Evolutionary conservation across 2,888 invertebrate species (phyloP).

Genomic region (Galerucella nymphaeae): DNA sequence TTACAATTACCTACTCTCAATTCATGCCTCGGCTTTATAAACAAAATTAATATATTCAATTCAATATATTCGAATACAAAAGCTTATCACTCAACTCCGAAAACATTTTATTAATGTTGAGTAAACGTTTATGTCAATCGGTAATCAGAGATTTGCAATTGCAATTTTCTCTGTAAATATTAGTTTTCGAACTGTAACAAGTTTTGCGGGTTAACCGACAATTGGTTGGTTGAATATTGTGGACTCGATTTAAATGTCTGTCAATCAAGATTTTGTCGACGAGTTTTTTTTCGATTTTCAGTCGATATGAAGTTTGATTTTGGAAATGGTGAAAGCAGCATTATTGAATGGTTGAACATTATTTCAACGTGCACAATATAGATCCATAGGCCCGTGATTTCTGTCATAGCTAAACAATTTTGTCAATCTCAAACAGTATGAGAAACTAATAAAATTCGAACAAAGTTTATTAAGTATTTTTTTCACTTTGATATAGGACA

Average conservation of each 20-base stretch:
- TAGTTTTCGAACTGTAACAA: conserved; percentile 1
- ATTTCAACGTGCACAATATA: too few relatives aligned
- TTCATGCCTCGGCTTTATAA: background rate
- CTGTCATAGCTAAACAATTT: too few relatives aligned
- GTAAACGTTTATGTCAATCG: background rate
- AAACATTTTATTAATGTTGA: background rate
- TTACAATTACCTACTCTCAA: too few relatives aligned
- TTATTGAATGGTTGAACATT: too few relatives aligned
- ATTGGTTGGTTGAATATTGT: background rate
- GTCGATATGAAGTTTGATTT: background rate
- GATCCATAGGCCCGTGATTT: too few relatives aligned
- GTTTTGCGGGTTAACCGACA: background rate
- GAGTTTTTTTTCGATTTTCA: background rate
- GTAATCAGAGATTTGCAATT: conserved; percentile 3
- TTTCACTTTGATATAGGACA: too few relatives aligned
- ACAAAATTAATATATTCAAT: conserved; percentile 1
- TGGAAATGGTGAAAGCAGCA: background rate
- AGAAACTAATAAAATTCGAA: too few relatives aligned
- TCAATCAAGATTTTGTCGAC: background rate
- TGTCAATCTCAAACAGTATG: too few relatives aligned
- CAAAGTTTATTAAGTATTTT: too few relatives aligned
- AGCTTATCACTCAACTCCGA: background rate
- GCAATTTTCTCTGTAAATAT: conserved; percentile 13
- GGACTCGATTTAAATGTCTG: background rate
- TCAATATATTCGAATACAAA: background rate